These are phyloP conservation scores for Osmerus mordax DNA, from an alignment of 2,113 vertebrate genomes.

Conservation along the genomic window DNA sequence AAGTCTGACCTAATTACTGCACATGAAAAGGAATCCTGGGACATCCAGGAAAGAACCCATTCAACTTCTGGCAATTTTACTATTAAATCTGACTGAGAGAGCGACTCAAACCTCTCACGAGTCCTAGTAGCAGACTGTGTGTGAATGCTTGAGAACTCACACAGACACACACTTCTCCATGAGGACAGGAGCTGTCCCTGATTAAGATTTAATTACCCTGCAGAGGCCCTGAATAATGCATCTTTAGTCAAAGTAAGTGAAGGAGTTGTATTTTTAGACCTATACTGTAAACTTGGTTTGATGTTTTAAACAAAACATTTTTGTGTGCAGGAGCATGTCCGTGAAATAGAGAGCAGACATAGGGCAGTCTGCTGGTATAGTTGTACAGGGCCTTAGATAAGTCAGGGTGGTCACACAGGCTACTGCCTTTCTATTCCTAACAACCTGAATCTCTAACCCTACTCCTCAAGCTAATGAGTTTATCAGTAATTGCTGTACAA, in stretches of 20 bases:
- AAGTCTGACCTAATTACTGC: no score
- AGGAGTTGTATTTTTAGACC: slow-evolving; percentile 64
- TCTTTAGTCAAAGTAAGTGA: slow-evolving; percentile 48
- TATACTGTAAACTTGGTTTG: slow-evolving; percentile 54
- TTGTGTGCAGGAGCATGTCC: slow-evolving; percentile 17
- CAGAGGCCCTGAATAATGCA: slow-evolving; percentile 70
- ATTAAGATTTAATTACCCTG: slow-evolving; percentile 74
- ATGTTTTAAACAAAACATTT: slow-evolving; percentile 36
- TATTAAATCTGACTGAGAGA: background rate
- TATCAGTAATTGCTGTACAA: background rate
- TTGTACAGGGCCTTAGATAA: background rate
- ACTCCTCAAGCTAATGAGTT: background rate
- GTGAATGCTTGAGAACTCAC: background rate
- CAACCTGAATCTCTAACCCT: background rate
- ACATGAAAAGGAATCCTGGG: no score
- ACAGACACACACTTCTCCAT: slow-evolving; percentile 13
- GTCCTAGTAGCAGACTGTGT: background rate
- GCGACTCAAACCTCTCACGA: background rate
- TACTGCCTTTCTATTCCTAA: background rate
- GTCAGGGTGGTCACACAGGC: background rate
- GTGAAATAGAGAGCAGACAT: background rate
- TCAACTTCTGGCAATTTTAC: no score
- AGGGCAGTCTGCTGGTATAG: background rate
- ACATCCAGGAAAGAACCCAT: no score
- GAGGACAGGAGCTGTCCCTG: slow-evolving; percentile 46